Conservation (phyloP, 2,113 vertebrate species). For the Epinephelus moara region DNA sequence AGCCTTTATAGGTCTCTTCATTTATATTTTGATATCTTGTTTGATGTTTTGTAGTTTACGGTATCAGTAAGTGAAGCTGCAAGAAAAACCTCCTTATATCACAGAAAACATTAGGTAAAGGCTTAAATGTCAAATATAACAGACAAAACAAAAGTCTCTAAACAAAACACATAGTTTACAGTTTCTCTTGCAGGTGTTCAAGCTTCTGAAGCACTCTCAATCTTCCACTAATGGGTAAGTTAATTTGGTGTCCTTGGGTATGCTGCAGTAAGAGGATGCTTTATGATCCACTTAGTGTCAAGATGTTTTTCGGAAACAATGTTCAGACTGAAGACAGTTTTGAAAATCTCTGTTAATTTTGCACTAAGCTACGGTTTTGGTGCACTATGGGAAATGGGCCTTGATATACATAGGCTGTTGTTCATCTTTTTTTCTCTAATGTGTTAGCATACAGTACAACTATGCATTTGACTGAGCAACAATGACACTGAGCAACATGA, state of each 20-base stretch:
- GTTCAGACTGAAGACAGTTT: neutral
- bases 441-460: neutral
- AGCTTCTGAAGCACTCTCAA: neutral
- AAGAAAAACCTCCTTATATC: neutral
- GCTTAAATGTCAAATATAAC: neutral
- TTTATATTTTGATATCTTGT: neutral
- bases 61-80: neutral
- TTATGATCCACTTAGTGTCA: neutral
- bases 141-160: no score
- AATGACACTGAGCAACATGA: neutral
- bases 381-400: neutral
- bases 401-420: neutral
- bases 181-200: neutral
- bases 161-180: neutral
- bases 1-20: neutral
- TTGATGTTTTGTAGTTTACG: neutral
- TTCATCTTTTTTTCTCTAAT: neutral
- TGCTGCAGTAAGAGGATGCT: neutral
- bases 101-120: neutral
- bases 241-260: neutral
- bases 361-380: neutral
- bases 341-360: neutral
- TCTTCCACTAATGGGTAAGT: neutral
- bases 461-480: neutral
- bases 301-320: conserved; percentile 8